A percentile compares a stretch with the other conserved stretches of the same genome.
phyloP scores from a whole-genome alignment of 2,888 invertebrate species.

The Scrobipalpa atriplicella region DNA sequence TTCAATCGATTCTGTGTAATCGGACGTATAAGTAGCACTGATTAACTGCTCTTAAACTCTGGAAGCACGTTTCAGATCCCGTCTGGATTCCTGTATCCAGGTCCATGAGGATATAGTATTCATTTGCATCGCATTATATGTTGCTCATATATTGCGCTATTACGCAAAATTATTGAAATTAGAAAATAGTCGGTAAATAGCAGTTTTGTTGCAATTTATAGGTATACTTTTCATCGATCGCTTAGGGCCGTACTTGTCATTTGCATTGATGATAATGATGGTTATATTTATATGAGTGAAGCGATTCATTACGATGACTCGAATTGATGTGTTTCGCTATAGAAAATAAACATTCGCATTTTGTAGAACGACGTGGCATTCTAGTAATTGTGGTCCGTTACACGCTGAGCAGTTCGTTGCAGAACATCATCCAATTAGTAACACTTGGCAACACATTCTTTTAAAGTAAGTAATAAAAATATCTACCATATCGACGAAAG shows the following conservation, averaged over 20 bases:
- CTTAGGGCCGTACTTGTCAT: constrained; percentile 43
- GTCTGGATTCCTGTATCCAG: constrained; percentile 50
- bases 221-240: constrained; percentile 44
- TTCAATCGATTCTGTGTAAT: constrained; percentile 69
- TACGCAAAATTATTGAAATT: constrained; percentile 68
- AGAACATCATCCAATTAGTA: constrained; percentile 24
- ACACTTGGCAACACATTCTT: constrained; percentile 25
- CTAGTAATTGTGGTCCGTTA: constrained; percentile 25
- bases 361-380: constrained; percentile 25
- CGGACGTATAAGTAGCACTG: constrained; percentile 63
- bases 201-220: constrained; percentile 58
- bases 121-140: constrained; percentile 71
- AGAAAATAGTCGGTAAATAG: constrained; percentile 63
- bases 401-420: constrained; percentile 3
- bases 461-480: constrained; percentile 9
- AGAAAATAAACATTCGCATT: constrained; percentile 27
- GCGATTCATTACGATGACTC: constrained; percentile 25
- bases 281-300: constrained; percentile 27
- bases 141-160: constrained; percentile 63
- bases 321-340: constrained; percentile 23
- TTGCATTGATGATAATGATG: constrained; percentile 30
- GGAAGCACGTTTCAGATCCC: constrained; percentile 58
- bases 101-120: constrained; percentile 58
- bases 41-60: constrained; percentile 62
- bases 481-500: neutral